A percentile compares a stretch with the other conserved stretches of the same genome.
These are phyloP conservation scores for Procambarus virginalis DNA, from an alignment of 1,140 invertebrate genomes.

Conservation along the genomic window DNA sequence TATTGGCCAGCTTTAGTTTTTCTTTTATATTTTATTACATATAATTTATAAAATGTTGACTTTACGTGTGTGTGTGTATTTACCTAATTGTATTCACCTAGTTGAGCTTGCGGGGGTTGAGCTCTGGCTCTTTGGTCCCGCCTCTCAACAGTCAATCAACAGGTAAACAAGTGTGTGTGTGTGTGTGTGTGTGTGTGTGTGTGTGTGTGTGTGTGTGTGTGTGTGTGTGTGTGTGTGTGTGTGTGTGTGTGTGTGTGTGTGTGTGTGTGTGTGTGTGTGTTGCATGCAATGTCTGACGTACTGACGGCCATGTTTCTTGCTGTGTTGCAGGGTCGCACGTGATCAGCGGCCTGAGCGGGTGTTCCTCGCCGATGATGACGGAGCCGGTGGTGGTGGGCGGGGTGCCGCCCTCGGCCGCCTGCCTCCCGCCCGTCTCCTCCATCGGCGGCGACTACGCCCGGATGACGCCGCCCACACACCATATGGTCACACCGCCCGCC, in stretches of 20 bases:
- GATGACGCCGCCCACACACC: constrained; percentile 57
- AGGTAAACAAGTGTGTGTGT: background rate
- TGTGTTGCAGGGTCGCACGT: constrained; percentile 44
- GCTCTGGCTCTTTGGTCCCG: too few species aligned
- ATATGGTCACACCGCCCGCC: constrained; percentile 59
- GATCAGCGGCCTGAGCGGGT: constrained; percentile 43
- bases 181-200: constrained; percentile 1
- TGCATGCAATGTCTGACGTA: too few species aligned
- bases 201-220: constrained; percentile 1
- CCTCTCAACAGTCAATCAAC: too few species aligned
- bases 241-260: background rate
- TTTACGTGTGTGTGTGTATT: too few species aligned
- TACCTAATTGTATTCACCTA: too few species aligned
- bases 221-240: constrained; percentile 8
- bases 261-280: too few species aligned
- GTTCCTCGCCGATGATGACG: constrained; percentile 58
- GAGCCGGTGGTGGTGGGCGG: constrained; percentile 48
- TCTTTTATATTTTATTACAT: too few species aligned
- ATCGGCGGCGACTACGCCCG: constrained; percentile 59
- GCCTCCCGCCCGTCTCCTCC: constrained; percentile 58
- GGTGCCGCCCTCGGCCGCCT: constrained; percentile 35
- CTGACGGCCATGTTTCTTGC: background rate
- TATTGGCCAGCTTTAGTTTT: too few species aligned
- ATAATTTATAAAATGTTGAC: too few species aligned
- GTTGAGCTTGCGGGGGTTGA: too few species aligned